Base-by-base conservation (phyloP, 2,113 vertebrate genomes). In the Malaclemys terrapin region DNA sequence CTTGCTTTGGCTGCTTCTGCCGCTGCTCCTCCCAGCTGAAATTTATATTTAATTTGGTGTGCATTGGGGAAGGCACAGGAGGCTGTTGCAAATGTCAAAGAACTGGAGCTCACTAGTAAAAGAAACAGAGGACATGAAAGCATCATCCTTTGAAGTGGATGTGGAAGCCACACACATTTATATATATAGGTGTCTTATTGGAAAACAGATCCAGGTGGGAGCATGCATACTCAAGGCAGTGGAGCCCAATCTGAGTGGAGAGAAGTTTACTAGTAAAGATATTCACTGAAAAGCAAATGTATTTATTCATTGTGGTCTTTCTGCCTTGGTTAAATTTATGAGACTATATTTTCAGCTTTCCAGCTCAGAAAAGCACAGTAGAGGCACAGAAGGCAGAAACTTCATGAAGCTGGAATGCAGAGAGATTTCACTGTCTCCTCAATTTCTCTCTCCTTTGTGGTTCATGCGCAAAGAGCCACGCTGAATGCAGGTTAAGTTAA, bases 301-400 rank as follows among this genome's bases (percentile, higher is more conserved):
- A 86, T 93, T 97, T 95, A 89, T 91, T 86, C 81, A 93, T 80
- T 84, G 89, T 1, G 16, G 91, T 53, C 90, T 86, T 95, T 94
- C 91, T 86, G 78, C 80, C 89, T 85, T 78, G 92, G 90, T 85
- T 94, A 95, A 89, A 96, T 97, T 95, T 96, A 96, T 88, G 89
- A 93, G 82, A 65, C 82, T 95, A 35, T 91, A 96, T 94, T 95
- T 97, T 93, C 94, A 87, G 81, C 49, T 17, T 96, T 94, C 89
- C 57, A 89, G 93, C 85, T 88, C 81, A 85, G 86, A 89, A 96
- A 95, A 89, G 47, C 86, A 89, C 59, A 93, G 79, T 82, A 10
- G 1, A 1, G 10, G 91, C 93, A 96, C 45, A 82, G 80, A 97
- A 95, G 0, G 20, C 88, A 97, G 85, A 96, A 96, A 90, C 50